These are phyloP conservation scores for Hassar affinis DNA, from an alignment of 2,113 vertebrate genomes.

Conservation along the genomic window DNA sequence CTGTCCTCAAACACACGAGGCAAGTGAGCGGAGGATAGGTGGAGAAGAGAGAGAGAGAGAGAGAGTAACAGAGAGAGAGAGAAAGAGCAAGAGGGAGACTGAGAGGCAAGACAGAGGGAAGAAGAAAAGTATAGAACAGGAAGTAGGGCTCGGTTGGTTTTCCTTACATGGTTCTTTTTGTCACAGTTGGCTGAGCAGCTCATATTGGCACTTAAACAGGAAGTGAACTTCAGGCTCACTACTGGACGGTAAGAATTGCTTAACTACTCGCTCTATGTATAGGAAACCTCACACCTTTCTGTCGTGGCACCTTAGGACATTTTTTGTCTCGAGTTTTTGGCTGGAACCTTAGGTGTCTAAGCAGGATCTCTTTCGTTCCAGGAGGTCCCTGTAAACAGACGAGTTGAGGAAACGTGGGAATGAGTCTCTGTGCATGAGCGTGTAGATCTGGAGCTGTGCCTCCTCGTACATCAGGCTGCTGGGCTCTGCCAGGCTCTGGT, in stretches of 20 bases:
- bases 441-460: slow-evolving; percentile 97
- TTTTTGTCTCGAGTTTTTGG: slow-evolving; percentile 57
- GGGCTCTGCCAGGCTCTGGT: slow-evolving; percentile 87
- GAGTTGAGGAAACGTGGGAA: slow-evolving; percentile 97
- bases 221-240: slow-evolving; percentile 60
- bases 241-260: slow-evolving; percentile 52
- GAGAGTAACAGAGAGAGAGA: slow-evolving; percentile 32
- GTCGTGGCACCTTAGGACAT: slow-evolving; percentile 71
- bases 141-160: slow-evolving; percentile 64
- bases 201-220: slow-evolving; percentile 65
- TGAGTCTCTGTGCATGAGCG: slow-evolving; percentile 98
- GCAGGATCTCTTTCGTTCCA: slow-evolving; percentile 81
- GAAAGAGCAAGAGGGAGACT: too few relatives aligned
- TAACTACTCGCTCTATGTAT: slow-evolving; percentile 56
- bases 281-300: slow-evolving; percentile 65
- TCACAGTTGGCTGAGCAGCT: slow-evolving; percentile 69
- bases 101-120: neutral
- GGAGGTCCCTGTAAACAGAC: slow-evolving; percentile 87
- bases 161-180: slow-evolving; percentile 53
- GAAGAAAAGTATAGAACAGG: slow-evolving; percentile 65
- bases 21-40: slow-evolving; percentile 33
- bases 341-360: slow-evolving; percentile 83
- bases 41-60: slow-evolving; percentile 20
- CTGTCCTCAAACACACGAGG: slow-evolving; percentile 45
- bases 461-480: slow-evolving; percentile 90